Percentiles rank a stretch among this genome's conserved stretches.
Evolutionary conservation across 2,797 vertebrate genomes (phyloP).

Genomic region (Darevskia nairensis): DNA sequence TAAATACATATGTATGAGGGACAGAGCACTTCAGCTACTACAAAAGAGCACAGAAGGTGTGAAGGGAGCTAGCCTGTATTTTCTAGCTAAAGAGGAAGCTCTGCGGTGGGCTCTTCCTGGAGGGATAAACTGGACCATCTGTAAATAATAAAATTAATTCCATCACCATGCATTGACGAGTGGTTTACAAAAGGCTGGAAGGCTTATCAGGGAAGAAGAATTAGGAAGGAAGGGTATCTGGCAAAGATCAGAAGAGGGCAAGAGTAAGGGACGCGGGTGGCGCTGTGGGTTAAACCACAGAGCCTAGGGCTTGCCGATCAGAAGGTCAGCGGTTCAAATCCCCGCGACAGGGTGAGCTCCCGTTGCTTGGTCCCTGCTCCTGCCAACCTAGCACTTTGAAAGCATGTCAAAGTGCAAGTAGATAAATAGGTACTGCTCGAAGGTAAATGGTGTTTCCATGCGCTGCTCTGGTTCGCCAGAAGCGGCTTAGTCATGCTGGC

Average conservation of each 20-base stretch:
- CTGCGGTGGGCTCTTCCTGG: constrained; percentile 26
- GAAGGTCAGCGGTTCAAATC: no score
- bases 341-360: no score
- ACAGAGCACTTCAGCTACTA: neutral
- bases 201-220: constrained; percentile 9
- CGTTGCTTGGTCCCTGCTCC: no score
- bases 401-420: no score
- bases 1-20: fast-evolving
- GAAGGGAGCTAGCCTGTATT: constrained; percentile 48
- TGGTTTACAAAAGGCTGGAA: neutral
- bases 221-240: constrained; percentile 36
- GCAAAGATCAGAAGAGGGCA: neutral
- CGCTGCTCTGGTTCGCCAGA: no score
- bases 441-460: no score
- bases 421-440: no score
- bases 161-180: neutral
- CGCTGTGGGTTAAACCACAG: no score
- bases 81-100: constrained; percentile 19
- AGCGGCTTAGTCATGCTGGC: no score
- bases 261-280: neutral
- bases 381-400: no score
- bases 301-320: no score
- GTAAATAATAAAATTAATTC: constrained; percentile 63
- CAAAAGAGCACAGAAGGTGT: neutral
- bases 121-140: constrained; percentile 57